A percentile compares a stretch with the other conserved stretches of the same genome.
These are phyloP conservation scores for Hemibagrus wyckioides DNA, from an alignment of 2,113 vertebrate species.

Conservation along the genomic window DNA sequence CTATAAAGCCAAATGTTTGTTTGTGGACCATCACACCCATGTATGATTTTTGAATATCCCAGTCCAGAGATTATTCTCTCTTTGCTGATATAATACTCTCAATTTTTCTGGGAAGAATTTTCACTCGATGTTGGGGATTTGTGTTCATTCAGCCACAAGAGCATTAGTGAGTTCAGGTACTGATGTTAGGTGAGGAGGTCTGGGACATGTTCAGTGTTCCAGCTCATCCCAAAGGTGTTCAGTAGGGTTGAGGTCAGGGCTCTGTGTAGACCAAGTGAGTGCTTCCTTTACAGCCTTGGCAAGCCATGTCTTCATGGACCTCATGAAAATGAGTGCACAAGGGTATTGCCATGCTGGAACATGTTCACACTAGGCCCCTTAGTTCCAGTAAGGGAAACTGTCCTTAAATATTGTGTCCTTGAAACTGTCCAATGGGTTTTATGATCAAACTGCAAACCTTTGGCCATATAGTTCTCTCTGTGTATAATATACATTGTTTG, in stretches of 20 bases:
- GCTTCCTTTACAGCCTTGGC: not conserved
- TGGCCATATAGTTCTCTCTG: too few relatives aligned
- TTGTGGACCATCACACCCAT: not conserved
- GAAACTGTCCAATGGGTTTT: too few relatives aligned
- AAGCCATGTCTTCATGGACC: not conserved
- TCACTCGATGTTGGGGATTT: not conserved
- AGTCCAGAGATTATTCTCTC: not conserved
- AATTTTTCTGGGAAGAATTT: not conserved
- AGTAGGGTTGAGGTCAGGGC: not conserved
- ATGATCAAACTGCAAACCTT: too few relatives aligned
- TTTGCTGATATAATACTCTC: not conserved
- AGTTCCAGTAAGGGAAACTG: too few relatives aligned
- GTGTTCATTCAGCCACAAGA: not conserved
- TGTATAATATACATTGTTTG: not conserved
- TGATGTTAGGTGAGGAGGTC: not conserved
- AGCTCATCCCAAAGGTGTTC: not conserved
- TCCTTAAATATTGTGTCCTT: too few relatives aligned
- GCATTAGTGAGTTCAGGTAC: not conserved
- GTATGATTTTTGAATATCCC: not conserved
- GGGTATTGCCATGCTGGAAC: not conserved
- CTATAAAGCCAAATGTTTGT: not conserved
- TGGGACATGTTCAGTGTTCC: not conserved
- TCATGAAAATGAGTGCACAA: not conserved
- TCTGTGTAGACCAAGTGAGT: not conserved
- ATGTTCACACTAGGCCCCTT: not conserved